Evolutionary conservation across 2,888 invertebrate genomes (phyloP).

Genomic region (Pachycephus smyrnensis): DNA sequence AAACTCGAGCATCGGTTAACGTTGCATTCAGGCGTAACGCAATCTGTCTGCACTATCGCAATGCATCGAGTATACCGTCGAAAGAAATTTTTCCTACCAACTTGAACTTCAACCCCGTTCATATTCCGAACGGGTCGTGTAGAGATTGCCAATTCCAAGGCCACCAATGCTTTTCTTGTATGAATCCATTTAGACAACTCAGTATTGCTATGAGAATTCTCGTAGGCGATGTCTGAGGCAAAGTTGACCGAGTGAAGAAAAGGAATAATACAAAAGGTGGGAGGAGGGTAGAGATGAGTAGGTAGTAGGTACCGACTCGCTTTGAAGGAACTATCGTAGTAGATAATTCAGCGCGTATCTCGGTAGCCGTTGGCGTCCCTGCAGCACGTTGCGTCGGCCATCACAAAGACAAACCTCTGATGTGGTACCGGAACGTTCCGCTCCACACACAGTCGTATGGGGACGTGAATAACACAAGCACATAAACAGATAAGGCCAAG

Average conservation of each 20-base stretch:
- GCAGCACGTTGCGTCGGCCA: constrained; percentile 59
- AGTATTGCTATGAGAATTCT: not conserved
- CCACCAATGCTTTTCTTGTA: not conserved
- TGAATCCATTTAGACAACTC: not conserved
- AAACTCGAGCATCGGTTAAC: constrained; percentile 49
- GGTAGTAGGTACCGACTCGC: constrained; percentile 35
- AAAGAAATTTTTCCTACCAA: not conserved
- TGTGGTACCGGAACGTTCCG: constrained; percentile 57
- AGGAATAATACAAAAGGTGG: constrained; percentile 5
- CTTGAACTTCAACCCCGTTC: not conserved
- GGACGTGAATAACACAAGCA: constrained; percentile 31
- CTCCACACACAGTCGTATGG: constrained; percentile 55
- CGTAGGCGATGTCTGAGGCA: not conserved
- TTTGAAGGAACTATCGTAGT: constrained; percentile 58
- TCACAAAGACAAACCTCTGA: constrained; percentile 64
- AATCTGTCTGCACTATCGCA: constrained; percentile 42
- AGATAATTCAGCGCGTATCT: constrained; percentile 67
- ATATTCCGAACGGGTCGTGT: not conserved
- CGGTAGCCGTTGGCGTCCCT: constrained; percentile 60
- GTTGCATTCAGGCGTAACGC: constrained; percentile 42
- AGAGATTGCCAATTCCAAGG: not conserved
- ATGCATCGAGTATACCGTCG: not conserved
- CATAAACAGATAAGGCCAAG: constrained; percentile 37
- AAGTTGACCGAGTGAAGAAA: constrained; percentile 14
- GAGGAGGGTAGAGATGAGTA: constrained; percentile 20